Conservation (phyloP, 2,888 invertebrate species). For the Brachyopa scutellaris region DNA sequence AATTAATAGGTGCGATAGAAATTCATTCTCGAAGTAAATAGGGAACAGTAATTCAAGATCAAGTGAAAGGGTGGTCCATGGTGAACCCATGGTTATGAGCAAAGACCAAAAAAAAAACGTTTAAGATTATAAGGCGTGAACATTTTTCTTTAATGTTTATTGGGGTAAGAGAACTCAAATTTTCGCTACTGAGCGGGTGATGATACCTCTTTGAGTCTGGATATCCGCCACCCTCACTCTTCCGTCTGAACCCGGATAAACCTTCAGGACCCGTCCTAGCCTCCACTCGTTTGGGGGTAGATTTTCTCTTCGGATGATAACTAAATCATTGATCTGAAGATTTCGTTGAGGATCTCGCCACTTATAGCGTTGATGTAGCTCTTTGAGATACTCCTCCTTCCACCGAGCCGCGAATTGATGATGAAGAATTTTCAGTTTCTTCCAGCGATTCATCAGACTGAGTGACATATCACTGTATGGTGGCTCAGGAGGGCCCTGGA, state of each 20-base stretch:
- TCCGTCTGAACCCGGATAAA: constrained; percentile 20
- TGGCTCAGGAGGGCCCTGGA: neutral
- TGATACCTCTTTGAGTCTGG: neutral
- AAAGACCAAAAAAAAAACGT: too few species aligned
- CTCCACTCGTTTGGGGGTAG: constrained; percentile 31
- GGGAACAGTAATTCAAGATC: too few species aligned
- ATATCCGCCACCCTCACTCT: neutral
- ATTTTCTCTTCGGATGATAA: constrained; percentile 28
- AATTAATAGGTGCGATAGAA: too few species aligned
- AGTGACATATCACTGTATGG: neutral
- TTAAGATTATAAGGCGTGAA: too few species aligned
- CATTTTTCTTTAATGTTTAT: too few species aligned
- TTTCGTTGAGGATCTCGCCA: constrained; percentile 47
- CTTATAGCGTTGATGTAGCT: constrained; percentile 52
- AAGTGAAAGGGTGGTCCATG: too few species aligned
- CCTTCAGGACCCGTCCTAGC: constrained; percentile 34
- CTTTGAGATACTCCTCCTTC: constrained; percentile 50
- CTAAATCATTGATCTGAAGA: constrained; percentile 26
- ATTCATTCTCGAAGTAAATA: too few species aligned
- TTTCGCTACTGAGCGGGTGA: neutral
- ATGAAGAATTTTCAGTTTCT: too few species aligned
- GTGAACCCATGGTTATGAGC: too few species aligned
- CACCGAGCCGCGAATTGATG: constrained; percentile 43
- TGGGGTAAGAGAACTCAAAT: neutral
- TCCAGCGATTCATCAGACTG: constrained; percentile 4